Conservation (phyloP, 2,888 invertebrate genomes). For the Molorchus minor region DNA sequence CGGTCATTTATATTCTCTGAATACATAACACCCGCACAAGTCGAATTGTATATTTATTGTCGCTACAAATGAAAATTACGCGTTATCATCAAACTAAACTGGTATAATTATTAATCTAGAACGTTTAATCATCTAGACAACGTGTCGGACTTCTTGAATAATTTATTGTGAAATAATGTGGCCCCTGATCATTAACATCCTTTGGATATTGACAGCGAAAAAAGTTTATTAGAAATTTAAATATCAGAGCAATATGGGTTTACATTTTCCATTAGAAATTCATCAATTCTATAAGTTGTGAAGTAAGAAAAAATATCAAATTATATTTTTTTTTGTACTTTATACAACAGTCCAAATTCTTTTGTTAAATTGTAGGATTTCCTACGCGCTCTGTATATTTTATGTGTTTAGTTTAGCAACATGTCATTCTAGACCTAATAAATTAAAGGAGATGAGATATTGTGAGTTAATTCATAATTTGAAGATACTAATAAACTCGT, state of each 20-base stretch:
- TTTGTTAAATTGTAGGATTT: no score
- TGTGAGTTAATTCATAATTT: neutral
- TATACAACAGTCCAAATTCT: no score
- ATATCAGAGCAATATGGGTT: no score
- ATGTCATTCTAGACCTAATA: no score
- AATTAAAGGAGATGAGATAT: no score
- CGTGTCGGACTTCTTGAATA: slow-evolving; percentile 1
- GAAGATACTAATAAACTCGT: slow-evolving; percentile 8
- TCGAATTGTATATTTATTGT: slow-evolving; percentile 48
- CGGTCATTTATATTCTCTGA: slow-evolving; percentile 57
- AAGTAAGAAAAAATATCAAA: no score
- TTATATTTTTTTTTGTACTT: no score
- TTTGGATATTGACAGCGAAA: neutral
- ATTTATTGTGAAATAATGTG: slow-evolving; percentile 1
- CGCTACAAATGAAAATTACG: slow-evolving; percentile 44
- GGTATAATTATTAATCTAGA: slow-evolving; percentile 34
- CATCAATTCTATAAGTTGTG: no score
- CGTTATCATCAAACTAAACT: slow-evolving; percentile 40
- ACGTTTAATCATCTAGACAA: slow-evolving; percentile 40
- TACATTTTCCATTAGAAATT: no score
- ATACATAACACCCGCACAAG: slow-evolving; percentile 53
- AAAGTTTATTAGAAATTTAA: no score
- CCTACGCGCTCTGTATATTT: no score
- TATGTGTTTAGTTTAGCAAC: no score
- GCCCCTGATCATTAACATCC: neutral